A percentile compares a stretch with the other conserved stretches of the same genome.
These are phyloP conservation scores for Atta texana DNA, from an alignment of 1,140 invertebrate genomes.

Conservation along the genomic window DNA sequence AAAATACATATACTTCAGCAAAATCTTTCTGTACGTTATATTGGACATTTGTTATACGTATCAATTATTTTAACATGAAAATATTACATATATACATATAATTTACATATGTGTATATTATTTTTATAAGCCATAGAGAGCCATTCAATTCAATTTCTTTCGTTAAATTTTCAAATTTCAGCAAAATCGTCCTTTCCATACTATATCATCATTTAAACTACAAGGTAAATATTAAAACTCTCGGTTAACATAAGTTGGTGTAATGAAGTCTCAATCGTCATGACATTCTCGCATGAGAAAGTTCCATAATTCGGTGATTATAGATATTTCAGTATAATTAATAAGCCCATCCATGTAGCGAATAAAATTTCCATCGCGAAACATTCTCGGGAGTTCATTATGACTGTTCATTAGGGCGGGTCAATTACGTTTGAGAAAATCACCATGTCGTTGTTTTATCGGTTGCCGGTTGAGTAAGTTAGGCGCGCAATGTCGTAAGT, in stretches of 20 bases:
- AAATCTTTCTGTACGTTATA: too few relatives aligned
- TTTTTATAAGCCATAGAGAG: too few relatives aligned
- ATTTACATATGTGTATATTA: too few relatives aligned
- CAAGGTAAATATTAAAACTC: background rate
- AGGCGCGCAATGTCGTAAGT: conserved; percentile 36
- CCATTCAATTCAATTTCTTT: too few relatives aligned
- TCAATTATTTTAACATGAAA: too few relatives aligned
- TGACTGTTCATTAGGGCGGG: background rate
- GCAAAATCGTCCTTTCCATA: background rate
- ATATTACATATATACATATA: too few relatives aligned
- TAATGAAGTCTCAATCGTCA: background rate
- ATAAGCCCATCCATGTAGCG: background rate
- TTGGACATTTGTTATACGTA: too few relatives aligned
- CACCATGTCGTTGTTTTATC: background rate
- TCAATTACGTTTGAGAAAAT: conserved; percentile 31
- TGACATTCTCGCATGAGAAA: background rate
- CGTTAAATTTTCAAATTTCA: background rate
- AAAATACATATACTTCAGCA: too few relatives aligned
- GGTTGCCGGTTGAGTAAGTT: conserved; percentile 8
- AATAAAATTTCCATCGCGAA: background rate
- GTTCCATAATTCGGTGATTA: background rate
- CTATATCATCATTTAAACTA: background rate
- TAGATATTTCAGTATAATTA: conserved; percentile 33
- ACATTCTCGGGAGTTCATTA: conserved; percentile 3
- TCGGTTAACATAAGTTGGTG: background rate